These are phyloP conservation scores for Coleophora deauratella DNA, from an alignment of 2,888 invertebrate genomes.

Conservation along the genomic window DNA sequence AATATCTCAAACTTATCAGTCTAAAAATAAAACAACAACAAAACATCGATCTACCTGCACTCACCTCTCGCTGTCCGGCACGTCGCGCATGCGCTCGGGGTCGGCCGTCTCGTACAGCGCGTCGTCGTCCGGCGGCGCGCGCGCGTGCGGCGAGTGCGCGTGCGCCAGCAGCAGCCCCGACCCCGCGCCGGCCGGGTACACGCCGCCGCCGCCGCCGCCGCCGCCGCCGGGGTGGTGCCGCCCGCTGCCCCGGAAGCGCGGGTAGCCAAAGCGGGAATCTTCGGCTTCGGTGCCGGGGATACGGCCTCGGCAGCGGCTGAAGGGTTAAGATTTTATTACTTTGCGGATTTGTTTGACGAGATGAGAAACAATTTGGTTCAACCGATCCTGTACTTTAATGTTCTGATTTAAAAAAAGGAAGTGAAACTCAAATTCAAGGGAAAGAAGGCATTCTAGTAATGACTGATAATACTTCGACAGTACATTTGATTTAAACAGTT, in stretches of 20 bases:
- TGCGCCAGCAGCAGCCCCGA: constrained; percentile 39
- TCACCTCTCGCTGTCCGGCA: constrained; percentile 93
- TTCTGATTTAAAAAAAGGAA: too few species aligned
- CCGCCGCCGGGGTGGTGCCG: constrained; percentile 43
- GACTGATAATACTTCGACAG: too few species aligned
- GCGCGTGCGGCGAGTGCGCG: constrained; percentile 56
- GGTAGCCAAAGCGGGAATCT: constrained; percentile 84
- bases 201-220: constrained; percentile 38
- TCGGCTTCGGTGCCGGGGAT: constrained; percentile 66
- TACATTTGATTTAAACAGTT: too few species aligned
- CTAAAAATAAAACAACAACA: too few species aligned
- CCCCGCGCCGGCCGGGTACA: constrained; percentile 40
- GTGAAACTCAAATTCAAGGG: too few species aligned
- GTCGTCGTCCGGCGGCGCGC: constrained; percentile 79
- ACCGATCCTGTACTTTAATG: too few species aligned
- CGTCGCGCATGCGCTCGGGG: constrained; percentile 81
- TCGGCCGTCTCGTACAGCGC: constrained; percentile 91
- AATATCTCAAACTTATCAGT: too few species aligned
- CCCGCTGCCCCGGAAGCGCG: constrained; percentile 72
- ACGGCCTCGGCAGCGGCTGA: constrained; percentile 70
- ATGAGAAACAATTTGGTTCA: too few species aligned
- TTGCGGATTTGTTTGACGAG: too few species aligned
- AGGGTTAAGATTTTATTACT: background rate
- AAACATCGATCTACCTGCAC: constrained; percentile 17
- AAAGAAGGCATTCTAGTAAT: too few species aligned